Base-by-base conservation (phyloP, 2,888 invertebrate species). In the Pycnomerus fuliginosus region DNA sequence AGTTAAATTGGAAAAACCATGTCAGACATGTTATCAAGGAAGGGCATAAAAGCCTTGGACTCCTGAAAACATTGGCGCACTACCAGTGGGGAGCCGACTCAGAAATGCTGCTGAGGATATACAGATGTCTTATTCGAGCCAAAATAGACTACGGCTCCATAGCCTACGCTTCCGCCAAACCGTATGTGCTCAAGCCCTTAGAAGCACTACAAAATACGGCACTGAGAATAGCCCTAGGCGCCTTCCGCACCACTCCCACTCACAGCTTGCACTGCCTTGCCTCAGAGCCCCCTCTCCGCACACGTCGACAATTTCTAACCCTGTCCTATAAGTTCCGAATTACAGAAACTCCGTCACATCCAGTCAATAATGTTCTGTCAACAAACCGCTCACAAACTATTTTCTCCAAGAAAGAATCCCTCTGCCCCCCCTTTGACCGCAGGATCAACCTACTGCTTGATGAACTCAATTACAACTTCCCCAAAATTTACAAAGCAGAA, bases 41-140 rank as follows among this genome's bases (percentile, higher is more conserved):
- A 20, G 36, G 37, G n/a, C 23, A 11, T 4, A 37, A 27, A 15
- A 5, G 20, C 2, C 7, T 36, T 11, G 25, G 27, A 7, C 5
- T 44, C 2, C 16, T 44, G 29, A 44, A 44, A 32, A 32, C 30
- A 17, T 28, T 44, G 7, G 31, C 43, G 3, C 16, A 32, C 27
- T n/a, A 30, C 24, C 2, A 3, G 5, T 43, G 36, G 43, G 35
- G 29, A 28, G 22, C 27, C 7, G 34, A 27, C 13, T 35, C 32
- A 14, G 25, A 16, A 3, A 23, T 15, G 23, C 10, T 31, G 16
- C 23, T 28, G 12, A 8, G 3, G n/a, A 37, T 37, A 15, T 37
- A 37, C 20, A 37, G n/a, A 27, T 13, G 10, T 11, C 13, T 29
- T 8, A 29, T 37, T 4, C 15, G 37, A 16, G n/a, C 29, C 4